Evolutionary conservation across 2,113 vertebrate species (phyloP), one percentile per base, ranked within the genome.

Genomic region (Callocephalon fimbriatum): DNA sequence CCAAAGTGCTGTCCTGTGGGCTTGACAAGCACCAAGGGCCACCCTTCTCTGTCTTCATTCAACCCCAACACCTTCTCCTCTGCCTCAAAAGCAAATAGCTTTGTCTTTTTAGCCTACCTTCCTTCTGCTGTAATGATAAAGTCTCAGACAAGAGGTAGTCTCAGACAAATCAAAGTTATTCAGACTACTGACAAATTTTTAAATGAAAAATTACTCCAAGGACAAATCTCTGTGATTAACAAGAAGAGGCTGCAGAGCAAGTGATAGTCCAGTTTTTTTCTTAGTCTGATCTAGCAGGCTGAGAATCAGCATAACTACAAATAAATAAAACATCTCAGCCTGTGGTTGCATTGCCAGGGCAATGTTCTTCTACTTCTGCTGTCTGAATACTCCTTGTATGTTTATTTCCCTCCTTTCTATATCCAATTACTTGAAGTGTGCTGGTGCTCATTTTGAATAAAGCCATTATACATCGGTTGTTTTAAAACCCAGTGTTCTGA

Each of bases 111-210:
- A 65, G 40, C 17, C 12, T 27, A 35, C 2, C 3, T 88, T 87
- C 25, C 37, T 78, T 70, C 63, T 89, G 40, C 29, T 79, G 20
- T 44, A 88, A 16, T 44, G 9, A 38, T 86, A 44, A 72, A 14
- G 21, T 59, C 19, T 86, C 58, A 61, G 58, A 68, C 0, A 3
- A 74, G 5, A 1, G 0, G 4, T 47, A 66, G 8, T 19, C 32
- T 78, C 37, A 31, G 12, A 44, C 25, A 74, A 82, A 88, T 58
- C 18, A 73, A 56, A 86, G 10, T 5, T 54, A 68, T 62, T 72
- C 12, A 45, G 27, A n/a, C 6, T 58, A 37, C 32, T 68, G 22
- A 35, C 12, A 42, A 7, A 18, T 42, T 85, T 59, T 50, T 2
- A 56, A 59, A 45, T 68, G 1, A 71, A 85, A 72, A 75, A 42